These are phyloP conservation scores for Iphiclides podalirius DNA, from an alignment of 2,888 invertebrate species.

Conservation along the genomic window DNA sequence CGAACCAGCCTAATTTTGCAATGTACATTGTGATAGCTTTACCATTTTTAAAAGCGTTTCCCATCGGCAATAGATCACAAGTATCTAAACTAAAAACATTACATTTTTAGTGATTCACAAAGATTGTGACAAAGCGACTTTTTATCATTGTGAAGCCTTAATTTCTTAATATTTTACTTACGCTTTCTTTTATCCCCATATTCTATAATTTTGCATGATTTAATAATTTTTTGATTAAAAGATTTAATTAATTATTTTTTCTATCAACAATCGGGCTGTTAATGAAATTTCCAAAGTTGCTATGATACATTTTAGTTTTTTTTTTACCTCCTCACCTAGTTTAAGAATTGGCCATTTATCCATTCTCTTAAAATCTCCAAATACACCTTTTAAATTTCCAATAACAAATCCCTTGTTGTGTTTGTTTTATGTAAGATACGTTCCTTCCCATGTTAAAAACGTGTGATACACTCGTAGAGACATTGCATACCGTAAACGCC, in stretches of 20 bases:
- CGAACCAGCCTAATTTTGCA: conserved; percentile 10
- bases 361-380: background rate
- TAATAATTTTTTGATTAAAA: too few relatives aligned
- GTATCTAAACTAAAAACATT: too few relatives aligned
- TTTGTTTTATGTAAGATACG: background rate
- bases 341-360: background rate
- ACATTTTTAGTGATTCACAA: background rate
- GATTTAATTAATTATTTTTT: background rate
- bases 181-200: too few relatives aligned
- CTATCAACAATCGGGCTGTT: background rate
- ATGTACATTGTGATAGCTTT: conserved; percentile 9
- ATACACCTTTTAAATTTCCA: too few relatives aligned
- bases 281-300: background rate
- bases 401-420: background rate
- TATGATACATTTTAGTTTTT: background rate
- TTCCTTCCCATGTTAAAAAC: background rate
- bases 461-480: background rate
- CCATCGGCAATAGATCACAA: too few relatives aligned
- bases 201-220: background rate
- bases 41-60: too few relatives aligned
- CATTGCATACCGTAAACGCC: background rate
- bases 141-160: background rate
- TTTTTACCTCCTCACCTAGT: background rate
- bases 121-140: background rate
- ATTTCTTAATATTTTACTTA: background rate